Conservation (phyloP, 2,113 vertebrate genomes). For the Sander lucioperca region DNA sequence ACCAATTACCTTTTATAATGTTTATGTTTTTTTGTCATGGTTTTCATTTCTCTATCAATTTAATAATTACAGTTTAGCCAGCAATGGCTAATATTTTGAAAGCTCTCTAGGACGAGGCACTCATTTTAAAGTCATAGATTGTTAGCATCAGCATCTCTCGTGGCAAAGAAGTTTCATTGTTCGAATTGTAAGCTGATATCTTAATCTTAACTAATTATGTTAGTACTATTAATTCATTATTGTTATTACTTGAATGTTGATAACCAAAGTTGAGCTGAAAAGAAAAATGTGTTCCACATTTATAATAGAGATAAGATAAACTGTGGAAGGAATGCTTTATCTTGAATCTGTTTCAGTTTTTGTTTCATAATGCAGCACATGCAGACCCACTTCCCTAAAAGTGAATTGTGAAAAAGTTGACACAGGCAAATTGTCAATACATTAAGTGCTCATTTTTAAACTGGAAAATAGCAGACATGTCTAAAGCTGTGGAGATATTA, state of each 20-base stretch:
- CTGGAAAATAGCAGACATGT: slow-evolving; percentile 22
- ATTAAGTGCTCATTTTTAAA: slow-evolving; percentile 46
- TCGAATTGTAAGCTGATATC: not conserved
- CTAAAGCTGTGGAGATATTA: slow-evolving; percentile 24
- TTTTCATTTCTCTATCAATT: not conserved
- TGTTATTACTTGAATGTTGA: not conserved
- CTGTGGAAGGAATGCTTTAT: not conserved
- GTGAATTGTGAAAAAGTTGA: slow-evolving; percentile 10
- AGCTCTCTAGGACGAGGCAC: not conserved
- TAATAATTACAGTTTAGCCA: not conserved
- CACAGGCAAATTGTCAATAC: not conserved
- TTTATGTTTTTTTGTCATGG: not conserved
- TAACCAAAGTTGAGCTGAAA: not conserved
- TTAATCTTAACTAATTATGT: not conserved
- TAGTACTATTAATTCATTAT: no score
- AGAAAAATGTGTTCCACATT: not conserved
- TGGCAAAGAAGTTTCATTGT: slow-evolving; percentile 4
- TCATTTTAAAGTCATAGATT: slow-evolving; percentile 9
- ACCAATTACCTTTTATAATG: not conserved
- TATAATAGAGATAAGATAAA: not conserved
- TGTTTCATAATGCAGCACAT: not conserved
- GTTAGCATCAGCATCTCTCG: not conserved
- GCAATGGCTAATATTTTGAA: slow-evolving; percentile 14
- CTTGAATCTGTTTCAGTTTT: not conserved
- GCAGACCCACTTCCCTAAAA: slow-evolving; percentile 3